A percentile compares a stretch with the other conserved stretches of the same genome.
phyloP scores from a whole-genome alignment of 37 sponge, comb jelly and placozoan species.

The Axinella damicornis region DNA sequence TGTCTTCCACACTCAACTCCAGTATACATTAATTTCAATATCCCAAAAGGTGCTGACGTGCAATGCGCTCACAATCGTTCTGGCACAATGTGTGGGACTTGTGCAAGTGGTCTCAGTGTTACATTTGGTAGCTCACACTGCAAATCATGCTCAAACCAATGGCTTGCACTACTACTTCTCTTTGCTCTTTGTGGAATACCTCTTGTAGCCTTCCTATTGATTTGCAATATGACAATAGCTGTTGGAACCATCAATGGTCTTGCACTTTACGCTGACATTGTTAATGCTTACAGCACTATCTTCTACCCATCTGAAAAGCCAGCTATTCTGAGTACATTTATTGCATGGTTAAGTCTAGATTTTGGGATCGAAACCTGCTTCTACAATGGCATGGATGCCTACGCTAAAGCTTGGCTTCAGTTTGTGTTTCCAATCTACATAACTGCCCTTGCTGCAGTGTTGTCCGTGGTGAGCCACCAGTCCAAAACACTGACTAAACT shows the following conservation, averaged over 20 bases:
- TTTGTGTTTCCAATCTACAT: too few relatives aligned
- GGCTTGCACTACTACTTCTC: neutral
- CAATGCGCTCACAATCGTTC: neutral
- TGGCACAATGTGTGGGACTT: slow-evolving; percentile 16
- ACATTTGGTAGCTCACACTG: slow-evolving; percentile 1
- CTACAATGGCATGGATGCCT: too few relatives aligned
- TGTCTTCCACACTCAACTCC: neutral
- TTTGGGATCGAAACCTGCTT: too few relatives aligned
- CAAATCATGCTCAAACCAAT: neutral
- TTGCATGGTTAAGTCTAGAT: too few relatives aligned
- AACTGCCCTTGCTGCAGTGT: too few relatives aligned
- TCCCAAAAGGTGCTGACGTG: neutral
- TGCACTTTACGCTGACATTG: slow-evolving; percentile 6
- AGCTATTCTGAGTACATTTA: too few relatives aligned
- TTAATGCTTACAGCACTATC: neutral
- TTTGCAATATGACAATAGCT: slow-evolving; percentile 12
- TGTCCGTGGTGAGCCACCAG: too few relatives aligned
- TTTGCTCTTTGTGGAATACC: neutral
- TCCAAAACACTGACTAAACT: too few relatives aligned
- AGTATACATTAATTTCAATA: neutral
- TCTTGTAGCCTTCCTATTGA: neutral
- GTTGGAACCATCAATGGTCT: slow-evolving; percentile 23
- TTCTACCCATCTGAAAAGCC: neutral
- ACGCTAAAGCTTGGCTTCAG: too few relatives aligned
- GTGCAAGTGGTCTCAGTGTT: neutral